Evolutionary conservation across 2,797 vertebrate genomes (phyloP), one percentile per base, ranked within the genome.

Genomic region (Selene dorsalis): DNA sequence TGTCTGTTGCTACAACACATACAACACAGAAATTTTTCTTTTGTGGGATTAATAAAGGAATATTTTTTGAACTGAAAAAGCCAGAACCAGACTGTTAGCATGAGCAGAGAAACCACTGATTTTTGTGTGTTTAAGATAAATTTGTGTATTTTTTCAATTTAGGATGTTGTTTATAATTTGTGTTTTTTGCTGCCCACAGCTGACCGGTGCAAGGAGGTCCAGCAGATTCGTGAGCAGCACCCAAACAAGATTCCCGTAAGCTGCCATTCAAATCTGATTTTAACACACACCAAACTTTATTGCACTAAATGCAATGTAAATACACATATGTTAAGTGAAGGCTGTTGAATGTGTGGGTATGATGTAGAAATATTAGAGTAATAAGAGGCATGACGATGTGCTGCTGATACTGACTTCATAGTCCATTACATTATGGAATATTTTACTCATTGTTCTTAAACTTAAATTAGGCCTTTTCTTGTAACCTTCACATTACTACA

Each of bases 221-320:
- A 98, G 93, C 98, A 99, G 94, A 99, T 99, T 91, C 95, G 98
- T 5, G 96, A 99, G 70, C 97, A 99, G 91, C 98, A 99, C 84
- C 97, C 98, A 18, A 98, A 96, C 95, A 99, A 99, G 94, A 99
- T 99, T 90, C 98, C 98, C 2, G 98, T 99, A 91, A 96, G 97
- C 61, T 28, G 92, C 39, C 0, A 28, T 10, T 30, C 58, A 43
- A n/a, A 41, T 24, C 41, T 5, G 20, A 64, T n/a, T 22, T 64
- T 11, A 52, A 22, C 32, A 71, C 45, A 11, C 55, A 22, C 2
- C 16, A 43, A 60, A 48, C 22, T 4, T 52, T 8, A 28, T 4
- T 52, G 50, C 26, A 10, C 24, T 26, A 41, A n/a, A n/a, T n/a
- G n/a, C n/a, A n/a, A n/a, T 43, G 14, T 45, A 18, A 52, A 52